phyloP scores from a whole-genome alignment of 2,888 invertebrate species.

The Timandra comae region DNA sequence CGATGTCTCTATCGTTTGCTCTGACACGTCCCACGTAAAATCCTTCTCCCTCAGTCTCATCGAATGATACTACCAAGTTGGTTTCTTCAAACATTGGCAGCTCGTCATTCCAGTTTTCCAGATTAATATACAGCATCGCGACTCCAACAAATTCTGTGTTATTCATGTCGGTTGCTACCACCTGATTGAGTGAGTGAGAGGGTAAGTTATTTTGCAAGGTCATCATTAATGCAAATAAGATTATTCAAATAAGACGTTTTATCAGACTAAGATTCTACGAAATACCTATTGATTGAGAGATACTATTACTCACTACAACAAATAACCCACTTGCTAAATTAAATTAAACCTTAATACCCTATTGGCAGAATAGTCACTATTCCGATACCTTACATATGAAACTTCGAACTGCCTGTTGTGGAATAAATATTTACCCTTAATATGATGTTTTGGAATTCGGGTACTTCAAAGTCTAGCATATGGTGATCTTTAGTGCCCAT shows the following conservation, averaged over 20 bases:
- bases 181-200: no score
- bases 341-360: no score
- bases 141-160: slow-evolving; percentile 41
- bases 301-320: no score
- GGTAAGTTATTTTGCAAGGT: no score
- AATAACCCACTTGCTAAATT: no score
- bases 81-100: slow-evolving; percentile 75
- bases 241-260: no score
- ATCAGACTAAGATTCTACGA: no score
- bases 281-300: no score
- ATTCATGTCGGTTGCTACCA: slow-evolving; percentile 52
- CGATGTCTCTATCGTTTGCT: slow-evolving; percentile 80
- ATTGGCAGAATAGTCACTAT: no score
- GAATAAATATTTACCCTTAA: slow-evolving; percentile 47
- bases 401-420: no score
- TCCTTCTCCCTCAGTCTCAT: slow-evolving; percentile 75
- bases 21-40: slow-evolving; percentile 65
- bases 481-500: slow-evolving; percentile 73
- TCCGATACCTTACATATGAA: no score
- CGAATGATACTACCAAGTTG: slow-evolving; percentile 49
- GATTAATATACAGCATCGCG: slow-evolving; percentile 62
- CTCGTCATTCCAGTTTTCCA: slow-evolving; percentile 84
- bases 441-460: slow-evolving; percentile 59
- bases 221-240: no score
- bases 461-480: slow-evolving; percentile 77